phyloP scores from a whole-genome alignment of 1,140 invertebrate species.

The Metopolophium dirhodum region DNA sequence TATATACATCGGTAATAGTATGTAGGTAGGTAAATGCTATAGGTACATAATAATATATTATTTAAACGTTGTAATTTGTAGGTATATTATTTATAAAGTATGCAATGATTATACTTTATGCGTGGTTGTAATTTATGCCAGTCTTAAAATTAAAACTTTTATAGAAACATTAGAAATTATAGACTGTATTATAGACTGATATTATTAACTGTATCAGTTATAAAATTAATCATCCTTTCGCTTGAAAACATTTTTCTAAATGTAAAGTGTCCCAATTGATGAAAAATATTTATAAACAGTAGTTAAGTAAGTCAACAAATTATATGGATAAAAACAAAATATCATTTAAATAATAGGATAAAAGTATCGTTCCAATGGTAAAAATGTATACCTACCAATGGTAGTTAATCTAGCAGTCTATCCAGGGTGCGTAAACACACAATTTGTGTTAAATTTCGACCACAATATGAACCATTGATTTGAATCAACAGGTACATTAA shows the following conservation, averaged over 20 bases:
- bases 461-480: not conserved
- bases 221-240: not conserved
- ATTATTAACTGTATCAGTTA: too few species aligned
- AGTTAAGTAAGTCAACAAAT: not conserved
- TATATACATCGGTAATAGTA: too few species aligned
- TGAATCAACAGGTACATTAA: not conserved
- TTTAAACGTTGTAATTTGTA: too few species aligned
- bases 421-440: not conserved
- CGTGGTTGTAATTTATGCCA: not conserved
- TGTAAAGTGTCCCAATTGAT: not conserved
- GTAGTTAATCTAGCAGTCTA: too few species aligned
- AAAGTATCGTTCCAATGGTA: not conserved
- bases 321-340: not conserved
- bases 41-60: too few species aligned
- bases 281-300: not conserved
- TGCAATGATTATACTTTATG: not conserved
- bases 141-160: not conserved
- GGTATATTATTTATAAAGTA: not conserved
- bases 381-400: too few species aligned
- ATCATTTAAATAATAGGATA: not conserved
- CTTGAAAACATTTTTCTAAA: not conserved
- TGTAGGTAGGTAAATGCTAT: too few species aligned
- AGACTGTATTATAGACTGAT: too few species aligned
- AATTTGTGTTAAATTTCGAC: not conserved
- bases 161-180: not conserved